Base-by-base conservation (phyloP, 2,888 invertebrate species). In the Hyposoter dolosus region DNA sequence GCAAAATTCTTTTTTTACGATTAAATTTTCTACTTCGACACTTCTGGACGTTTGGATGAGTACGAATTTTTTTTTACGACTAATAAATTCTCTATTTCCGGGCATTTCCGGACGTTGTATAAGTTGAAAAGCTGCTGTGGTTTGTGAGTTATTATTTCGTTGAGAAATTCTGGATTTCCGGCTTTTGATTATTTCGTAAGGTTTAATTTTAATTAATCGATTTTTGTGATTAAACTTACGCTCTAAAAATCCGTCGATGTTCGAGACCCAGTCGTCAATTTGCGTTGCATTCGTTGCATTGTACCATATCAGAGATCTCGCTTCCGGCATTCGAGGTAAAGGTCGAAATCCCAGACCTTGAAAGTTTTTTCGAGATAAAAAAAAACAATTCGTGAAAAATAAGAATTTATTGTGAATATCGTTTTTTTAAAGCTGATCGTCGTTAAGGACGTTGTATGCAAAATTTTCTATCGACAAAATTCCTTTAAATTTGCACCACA, bases 301-400 rank as follows among this genome's bases (percentile, higher is more conserved):
- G 89, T 95, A 96, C 94, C 95, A 95, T 88, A 97, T 96, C 0
- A 96, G 93, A 0, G 96, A 95, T 10, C 96, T 95, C 75, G 96
- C 95, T 76, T 95, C 95, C 0, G 95, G 94, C 87, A 95, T 94
- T 0, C 92, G 91, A 80, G 95, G 93, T 66, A 96, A 94, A 0
- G 97, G 97, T 53, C 97, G 95, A 90, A 96, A 96, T 76, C 96
- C 97, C 79, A 97, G 90, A 19, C 97, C 97, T 90, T 15, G 6
- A 35, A 19, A 53, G 3, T 19, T 15, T 28, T 28, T 23, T 60
- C 5, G 5, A 1, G n/a, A 28, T 28, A 5, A 60, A 28, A 28
- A 28, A 28, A 15, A 28, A 60, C 32, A 32, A 32, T 32, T 28
- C 19, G 19, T 50, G 53, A 28, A 28, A 0, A 60, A 0, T 28